These are phyloP conservation scores for Monodelphis domestica DNA, from an alignment of 2,797 vertebrate genomes.

Conservation along the genomic window DNA sequence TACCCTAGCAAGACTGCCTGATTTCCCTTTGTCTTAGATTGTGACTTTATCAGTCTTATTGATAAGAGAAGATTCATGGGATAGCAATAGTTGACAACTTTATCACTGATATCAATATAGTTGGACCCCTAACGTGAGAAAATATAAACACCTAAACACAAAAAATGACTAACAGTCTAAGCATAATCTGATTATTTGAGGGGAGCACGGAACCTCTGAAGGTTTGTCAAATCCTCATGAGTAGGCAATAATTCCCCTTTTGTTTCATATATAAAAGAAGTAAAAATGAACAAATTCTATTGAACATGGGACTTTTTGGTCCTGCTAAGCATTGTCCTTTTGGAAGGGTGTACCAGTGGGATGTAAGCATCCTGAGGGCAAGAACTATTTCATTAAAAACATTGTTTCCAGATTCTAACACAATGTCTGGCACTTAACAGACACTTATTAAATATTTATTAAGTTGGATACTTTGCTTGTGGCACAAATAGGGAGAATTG, in stretches of 20 bases:
- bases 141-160: no score
- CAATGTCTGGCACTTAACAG: neutral
- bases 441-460: neutral
- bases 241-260: neutral
- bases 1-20: neutral
- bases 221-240: neutral
- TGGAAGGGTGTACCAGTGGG: neutral
- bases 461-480: slow-evolving; percentile 12
- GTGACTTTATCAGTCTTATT: neutral
- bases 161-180: neutral
- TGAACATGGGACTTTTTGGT: neutral
- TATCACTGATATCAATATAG: neutral
- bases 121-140: neutral
- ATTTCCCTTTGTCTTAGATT: neutral
- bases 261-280: slow-evolving; percentile 1
- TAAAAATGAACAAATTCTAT: neutral
- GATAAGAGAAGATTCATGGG: neutral
- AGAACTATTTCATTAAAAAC: neutral
- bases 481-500: slow-evolving; percentile 7
- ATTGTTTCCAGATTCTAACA: neutral
- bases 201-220: neutral
- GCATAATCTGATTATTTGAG: neutral
- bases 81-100: neutral
- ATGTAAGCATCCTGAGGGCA: neutral
- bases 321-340: neutral